These are phyloP conservation scores for Holcopasites calliopsidis DNA, from an alignment of 1,140 invertebrate genomes.

Conservation along the genomic window DNA sequence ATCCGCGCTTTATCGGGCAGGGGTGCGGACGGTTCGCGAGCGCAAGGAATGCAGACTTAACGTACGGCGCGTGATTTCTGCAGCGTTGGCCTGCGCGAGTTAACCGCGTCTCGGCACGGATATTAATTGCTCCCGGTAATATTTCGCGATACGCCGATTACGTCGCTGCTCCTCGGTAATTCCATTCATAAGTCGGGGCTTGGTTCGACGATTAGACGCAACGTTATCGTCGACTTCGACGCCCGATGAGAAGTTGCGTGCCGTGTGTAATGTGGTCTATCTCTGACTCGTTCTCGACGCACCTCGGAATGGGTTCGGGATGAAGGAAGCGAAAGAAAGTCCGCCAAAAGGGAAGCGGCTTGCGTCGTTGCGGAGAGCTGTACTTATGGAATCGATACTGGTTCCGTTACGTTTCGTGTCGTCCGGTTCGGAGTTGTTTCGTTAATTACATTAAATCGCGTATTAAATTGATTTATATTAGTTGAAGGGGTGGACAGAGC, in stretches of 20 bases:
- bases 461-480: background rate
- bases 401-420: constrained; percentile 9
- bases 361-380: background rate
- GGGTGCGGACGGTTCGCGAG: background rate
- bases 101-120: constrained; percentile 22
- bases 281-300: no score
- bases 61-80: constrained; percentile 17
- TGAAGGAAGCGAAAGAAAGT: constrained; percentile 4
- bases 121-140: constrained; percentile 39
- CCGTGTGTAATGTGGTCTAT: no score
- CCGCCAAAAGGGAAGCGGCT: background rate
- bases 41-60: constrained; percentile 39
- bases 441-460: constrained; percentile 11
- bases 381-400: constrained; percentile 50
- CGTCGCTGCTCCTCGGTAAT: background rate
- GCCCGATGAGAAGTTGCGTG: constrained; percentile 6
- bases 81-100: constrained; percentile 31
- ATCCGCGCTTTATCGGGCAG: constrained; percentile 17
- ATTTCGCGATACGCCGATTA: constrained; percentile 11
- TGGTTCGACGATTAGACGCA: background rate
- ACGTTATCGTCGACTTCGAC: constrained; percentile 16
- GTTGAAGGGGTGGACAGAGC: no score
- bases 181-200: constrained; percentile 17
- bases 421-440: background rate
- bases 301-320: background rate